A percentile compares a stretch with the other conserved stretches of the same genome.
Conservation (phyloP, 2,888 invertebrate genomes). For the Athetis lepigone region DNA sequence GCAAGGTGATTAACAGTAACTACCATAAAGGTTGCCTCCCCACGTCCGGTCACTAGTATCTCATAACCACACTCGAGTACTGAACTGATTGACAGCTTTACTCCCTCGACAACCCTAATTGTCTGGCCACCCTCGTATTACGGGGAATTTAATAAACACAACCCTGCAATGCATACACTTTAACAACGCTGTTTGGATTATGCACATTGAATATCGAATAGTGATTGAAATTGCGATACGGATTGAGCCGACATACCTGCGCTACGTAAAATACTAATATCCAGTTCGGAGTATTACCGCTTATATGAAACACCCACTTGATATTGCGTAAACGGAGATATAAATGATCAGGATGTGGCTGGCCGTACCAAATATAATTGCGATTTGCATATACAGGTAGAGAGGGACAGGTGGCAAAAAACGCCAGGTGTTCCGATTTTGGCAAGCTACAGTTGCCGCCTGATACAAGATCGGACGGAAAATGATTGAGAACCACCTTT, state of each 20-base stretch:
- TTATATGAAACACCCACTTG: constrained; percentile 42
- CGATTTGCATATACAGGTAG: constrained; percentile 64
- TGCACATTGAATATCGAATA: constrained; percentile 71
- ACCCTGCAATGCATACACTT: constrained; percentile 72
- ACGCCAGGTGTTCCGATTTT: constrained; percentile 65
- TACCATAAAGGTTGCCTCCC: constrained; percentile 64
- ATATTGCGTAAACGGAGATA: constrained; percentile 41
- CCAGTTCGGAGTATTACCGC: constrained; percentile 33
- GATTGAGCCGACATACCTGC: constrained; percentile 60
- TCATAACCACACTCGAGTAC: constrained; percentile 72
- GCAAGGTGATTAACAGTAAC: constrained; percentile 62
- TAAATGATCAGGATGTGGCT: constrained; percentile 48
- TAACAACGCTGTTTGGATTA: constrained; percentile 75
- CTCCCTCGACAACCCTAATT: constrained; percentile 83
- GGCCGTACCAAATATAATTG: constrained; percentile 46
- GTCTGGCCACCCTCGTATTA: constrained; percentile 80
- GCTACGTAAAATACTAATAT: constrained; percentile 40
- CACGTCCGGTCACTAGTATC: constrained; percentile 75
- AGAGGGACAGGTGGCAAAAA: constrained; percentile 63
- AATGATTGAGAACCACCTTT: constrained; percentile 56
- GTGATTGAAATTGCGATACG: constrained; percentile 78
- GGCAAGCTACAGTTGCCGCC: constrained; percentile 41
- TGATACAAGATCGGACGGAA: constrained; percentile 39
- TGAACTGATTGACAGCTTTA: constrained; percentile 82
- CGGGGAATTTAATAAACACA: constrained; percentile 85